These are phyloP conservation scores for Girardinus metallicus DNA, from an alignment of 2,797 vertebrate species.

Conservation along the genomic window DNA sequence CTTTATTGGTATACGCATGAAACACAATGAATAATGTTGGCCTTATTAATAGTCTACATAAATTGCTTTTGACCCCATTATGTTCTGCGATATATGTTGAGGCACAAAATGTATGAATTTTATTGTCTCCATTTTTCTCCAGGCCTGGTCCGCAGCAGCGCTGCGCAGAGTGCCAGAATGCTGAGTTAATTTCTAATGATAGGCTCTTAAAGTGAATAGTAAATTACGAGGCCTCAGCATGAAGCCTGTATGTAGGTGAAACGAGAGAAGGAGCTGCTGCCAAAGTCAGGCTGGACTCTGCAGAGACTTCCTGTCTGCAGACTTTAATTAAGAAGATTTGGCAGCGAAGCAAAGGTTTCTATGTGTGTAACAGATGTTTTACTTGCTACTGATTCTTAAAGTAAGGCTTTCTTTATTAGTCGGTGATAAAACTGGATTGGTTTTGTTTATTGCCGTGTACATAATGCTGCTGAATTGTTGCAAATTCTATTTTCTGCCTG, in stretches of 20 bases:
- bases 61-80: constrained; percentile 54
- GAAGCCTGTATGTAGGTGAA: constrained; percentile 55
- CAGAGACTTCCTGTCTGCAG: constrained; percentile 43
- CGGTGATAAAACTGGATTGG: constrained; percentile 18
- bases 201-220: constrained; percentile 48
- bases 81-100: constrained; percentile 45
- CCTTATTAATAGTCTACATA: constrained; percentile 41
- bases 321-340: constrained; percentile 70
- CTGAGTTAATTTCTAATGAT: constrained; percentile 67
- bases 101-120: constrained; percentile 52
- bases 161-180: constrained; percentile 40
- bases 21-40: constrained; percentile 46
- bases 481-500: constrained; percentile 31
- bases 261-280: constrained; percentile 48
- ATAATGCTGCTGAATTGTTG: constrained; percentile 12
- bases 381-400: constrained; percentile 24
- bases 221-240: constrained; percentile 44
- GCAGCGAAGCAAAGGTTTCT: constrained; percentile 41
- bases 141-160: constrained; percentile 39
- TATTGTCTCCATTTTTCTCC: constrained; percentile 51
- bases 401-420: constrained; percentile 39
- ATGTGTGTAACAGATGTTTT: constrained; percentile 42
- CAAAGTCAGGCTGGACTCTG: constrained; percentile 54
- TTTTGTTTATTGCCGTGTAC: constrained; percentile 3
- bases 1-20: constrained; percentile 43